Evolutionary conservation across 1,140 invertebrate genomes (phyloP).

Genomic region (Platyscapa corneri): DNA sequence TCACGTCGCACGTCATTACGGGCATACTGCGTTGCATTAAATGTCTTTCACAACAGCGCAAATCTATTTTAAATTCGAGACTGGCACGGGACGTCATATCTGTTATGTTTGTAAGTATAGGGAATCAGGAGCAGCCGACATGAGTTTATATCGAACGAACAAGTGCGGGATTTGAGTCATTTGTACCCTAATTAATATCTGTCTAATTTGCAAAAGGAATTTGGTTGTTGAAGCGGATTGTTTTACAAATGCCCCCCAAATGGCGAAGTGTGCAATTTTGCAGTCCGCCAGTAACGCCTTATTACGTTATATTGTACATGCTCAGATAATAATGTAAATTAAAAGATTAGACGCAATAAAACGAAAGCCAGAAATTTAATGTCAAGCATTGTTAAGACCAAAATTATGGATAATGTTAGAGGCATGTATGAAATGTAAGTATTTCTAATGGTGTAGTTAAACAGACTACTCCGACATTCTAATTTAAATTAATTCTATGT

Average conservation of each 20-base stretch:
- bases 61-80: slow-evolving; percentile 51
- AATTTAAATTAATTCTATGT: slow-evolving; percentile 46
- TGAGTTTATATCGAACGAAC: background rate
- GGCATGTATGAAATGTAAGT: background rate
- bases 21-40: slow-evolving; percentile 46
- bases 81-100: slow-evolving; percentile 23
- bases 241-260: background rate
- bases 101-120: slow-evolving; percentile 35
- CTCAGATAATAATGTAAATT: background rate
- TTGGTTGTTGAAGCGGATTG: background rate
- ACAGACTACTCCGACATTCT: slow-evolving; percentile 7
- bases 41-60: slow-evolving; percentile 48
- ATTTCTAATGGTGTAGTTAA: slow-evolving; percentile 13
- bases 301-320: background rate
- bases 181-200: slow-evolving; percentile 40
- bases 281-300: background rate
- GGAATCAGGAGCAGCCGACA: background rate
- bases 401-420: background rate
- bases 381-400: background rate
- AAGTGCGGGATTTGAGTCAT: slow-evolving; percentile 12
- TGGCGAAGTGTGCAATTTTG: background rate
- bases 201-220: slow-evolving; percentile 9
- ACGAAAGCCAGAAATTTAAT: background rate
- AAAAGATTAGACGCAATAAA: background rate
- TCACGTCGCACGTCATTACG: slow-evolving; percentile 53